These are phyloP conservation scores for Nemapogon koenigi DNA, from an alignment of 2,888 invertebrate species.

Conservation along the genomic window DNA sequence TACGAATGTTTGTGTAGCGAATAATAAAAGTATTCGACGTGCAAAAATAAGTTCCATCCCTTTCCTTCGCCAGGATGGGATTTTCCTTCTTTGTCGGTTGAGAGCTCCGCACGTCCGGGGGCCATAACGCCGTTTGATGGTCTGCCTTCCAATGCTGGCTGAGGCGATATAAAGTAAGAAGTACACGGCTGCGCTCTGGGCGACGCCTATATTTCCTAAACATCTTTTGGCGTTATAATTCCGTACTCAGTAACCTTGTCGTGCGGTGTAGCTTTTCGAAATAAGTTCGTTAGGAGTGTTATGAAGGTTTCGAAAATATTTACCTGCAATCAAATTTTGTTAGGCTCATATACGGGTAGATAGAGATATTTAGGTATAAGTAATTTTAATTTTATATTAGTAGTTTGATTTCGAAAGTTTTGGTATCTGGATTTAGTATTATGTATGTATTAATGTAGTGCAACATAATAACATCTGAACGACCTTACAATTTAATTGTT, in stretches of 20 bases:
- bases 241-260: constrained; percentile 28
- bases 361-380: too few relatives aligned
- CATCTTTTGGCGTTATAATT: constrained; percentile 57
- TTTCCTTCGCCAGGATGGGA: constrained; percentile 10
- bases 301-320: too few relatives aligned
- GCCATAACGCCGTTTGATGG: constrained; percentile 62
- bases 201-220: constrained; percentile 63
- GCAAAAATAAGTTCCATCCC: constrained; percentile 41
- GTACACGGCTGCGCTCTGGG: constrained; percentile 61
- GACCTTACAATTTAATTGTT: too few relatives aligned
- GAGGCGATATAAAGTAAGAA: constrained; percentile 54
- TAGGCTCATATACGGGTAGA: too few relatives aligned
- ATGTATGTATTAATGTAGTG: too few relatives aligned
- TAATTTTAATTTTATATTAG: too few relatives aligned
- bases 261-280: not conserved
- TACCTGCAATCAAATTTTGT: too few relatives aligned
- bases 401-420: too few relatives aligned
- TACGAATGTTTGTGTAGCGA: constrained; percentile 40
- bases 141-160: constrained; percentile 64
- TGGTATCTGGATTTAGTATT: too few relatives aligned
- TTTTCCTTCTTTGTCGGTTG: constrained; percentile 35
- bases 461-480: too few relatives aligned
- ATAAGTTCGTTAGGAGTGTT: too few relatives aligned
- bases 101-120: constrained; percentile 56
- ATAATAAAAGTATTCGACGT: constrained; percentile 50